phyloP scores from a whole-genome alignment of 2,888 invertebrate species.

The Drosophila robusta region DNA sequence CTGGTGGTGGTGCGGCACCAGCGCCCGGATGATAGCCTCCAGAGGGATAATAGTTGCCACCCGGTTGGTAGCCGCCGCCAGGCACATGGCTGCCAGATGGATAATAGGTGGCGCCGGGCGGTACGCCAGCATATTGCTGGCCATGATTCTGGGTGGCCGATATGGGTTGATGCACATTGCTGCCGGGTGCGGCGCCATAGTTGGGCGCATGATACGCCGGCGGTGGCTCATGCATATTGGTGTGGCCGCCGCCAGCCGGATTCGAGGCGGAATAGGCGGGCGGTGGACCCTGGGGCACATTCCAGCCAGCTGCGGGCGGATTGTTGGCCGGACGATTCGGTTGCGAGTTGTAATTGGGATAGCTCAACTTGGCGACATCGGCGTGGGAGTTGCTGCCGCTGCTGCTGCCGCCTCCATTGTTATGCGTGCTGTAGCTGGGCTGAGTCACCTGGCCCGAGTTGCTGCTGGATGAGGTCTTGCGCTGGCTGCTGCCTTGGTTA shows the following conservation, averaged over 20 bases:
- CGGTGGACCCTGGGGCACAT: constrained; percentile 84
- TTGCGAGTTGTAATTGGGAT: constrained; percentile 83
- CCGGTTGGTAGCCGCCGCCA: constrained; percentile 64
- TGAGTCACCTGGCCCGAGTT: constrained; percentile 81
- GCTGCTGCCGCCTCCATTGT: constrained; percentile 47
- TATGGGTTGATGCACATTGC: constrained; percentile 75
- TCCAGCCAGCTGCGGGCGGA: constrained; percentile 79
- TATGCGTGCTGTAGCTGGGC: constrained; percentile 70
- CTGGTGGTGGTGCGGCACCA: constrained; percentile 70
- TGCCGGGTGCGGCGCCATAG: constrained; percentile 68
- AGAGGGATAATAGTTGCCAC: constrained; percentile 68
- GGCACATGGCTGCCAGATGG: constrained; percentile 56
- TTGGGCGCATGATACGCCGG: constrained; percentile 81
- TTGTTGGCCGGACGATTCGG: constrained; percentile 80
- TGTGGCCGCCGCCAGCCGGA: constrained; percentile 80
- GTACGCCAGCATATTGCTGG: constrained; percentile 64
- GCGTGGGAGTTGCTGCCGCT: constrained; percentile 80
- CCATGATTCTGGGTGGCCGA: constrained; percentile 74
- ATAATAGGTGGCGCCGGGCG: constrained; percentile 67
- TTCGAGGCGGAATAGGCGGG: constrained; percentile 82
- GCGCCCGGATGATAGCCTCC: constrained; percentile 59
- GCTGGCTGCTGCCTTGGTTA: constrained; percentile 69
- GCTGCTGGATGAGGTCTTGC: constrained; percentile 74
- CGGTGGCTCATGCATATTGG: constrained; percentile 81
- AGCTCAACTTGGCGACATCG: constrained; percentile 83